Percentiles rank a stretch among this genome's conserved stretches.
phyloP scores from a whole-genome alignment of 2,888 invertebrate species.

The Lithophane ornitopus region DNA sequence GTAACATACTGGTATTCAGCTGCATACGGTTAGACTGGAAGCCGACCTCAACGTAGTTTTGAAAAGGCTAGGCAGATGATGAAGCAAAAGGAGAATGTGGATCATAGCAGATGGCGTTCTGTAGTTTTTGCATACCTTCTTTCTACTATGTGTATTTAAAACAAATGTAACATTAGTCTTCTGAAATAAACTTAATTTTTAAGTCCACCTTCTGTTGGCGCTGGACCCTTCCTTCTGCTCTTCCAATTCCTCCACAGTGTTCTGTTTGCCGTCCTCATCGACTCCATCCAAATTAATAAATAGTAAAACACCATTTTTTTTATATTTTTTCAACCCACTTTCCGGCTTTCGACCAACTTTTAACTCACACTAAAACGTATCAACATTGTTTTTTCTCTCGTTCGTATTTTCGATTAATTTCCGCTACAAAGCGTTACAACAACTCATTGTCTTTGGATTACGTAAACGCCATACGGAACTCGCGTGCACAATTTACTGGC shows the following conservation, averaged over 20 bases:
- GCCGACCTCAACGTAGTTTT: too few relatives aligned
- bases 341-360: background rate
- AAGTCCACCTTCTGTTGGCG: background rate
- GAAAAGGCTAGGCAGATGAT: too few relatives aligned
- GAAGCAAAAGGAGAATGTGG: too few relatives aligned
- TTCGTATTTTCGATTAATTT: slow-evolving; percentile 32
- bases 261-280: background rate
- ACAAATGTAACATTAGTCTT: background rate
- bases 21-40: too few relatives aligned
- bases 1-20: too few relatives aligned
- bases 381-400: slow-evolving; percentile 1
- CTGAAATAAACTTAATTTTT: background rate
- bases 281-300: too few relatives aligned
- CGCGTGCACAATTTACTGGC: slow-evolving; percentile 63
- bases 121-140: too few relatives aligned
- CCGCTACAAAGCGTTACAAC: slow-evolving; percentile 35
- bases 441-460: slow-evolving; percentile 54
- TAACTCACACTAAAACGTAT: background rate
- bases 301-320: too few relatives aligned
- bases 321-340: background rate
- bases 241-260: background rate
- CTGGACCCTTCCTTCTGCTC: background rate
- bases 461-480: slow-evolving; percentile 63
- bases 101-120: too few relatives aligned
- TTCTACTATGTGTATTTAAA: too few relatives aligned